phyloP scores from a whole-genome alignment of 1,140 invertebrate genomes.

The Dolichoris vasculosae region DNA sequence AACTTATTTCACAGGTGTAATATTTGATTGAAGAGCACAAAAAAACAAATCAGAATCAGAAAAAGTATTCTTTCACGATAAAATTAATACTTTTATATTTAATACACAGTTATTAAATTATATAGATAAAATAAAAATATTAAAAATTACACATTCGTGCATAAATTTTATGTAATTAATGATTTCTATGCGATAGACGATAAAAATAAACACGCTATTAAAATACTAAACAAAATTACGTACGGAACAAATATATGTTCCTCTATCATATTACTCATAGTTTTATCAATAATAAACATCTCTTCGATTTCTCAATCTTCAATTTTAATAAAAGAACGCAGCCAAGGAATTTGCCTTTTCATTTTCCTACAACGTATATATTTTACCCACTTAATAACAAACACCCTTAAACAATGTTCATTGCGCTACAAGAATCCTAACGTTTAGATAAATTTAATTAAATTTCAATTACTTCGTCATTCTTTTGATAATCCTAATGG shows the following conservation, averaged over 20 bases:
- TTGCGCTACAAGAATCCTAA: not conserved
- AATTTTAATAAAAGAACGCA: not conserved
- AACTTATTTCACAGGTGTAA: too few relatives aligned
- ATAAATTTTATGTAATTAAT: not conserved
- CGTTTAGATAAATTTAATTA: slow-evolving; percentile 28
- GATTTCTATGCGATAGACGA: not conserved
- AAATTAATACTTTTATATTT: not conserved
- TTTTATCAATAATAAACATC: not conserved
- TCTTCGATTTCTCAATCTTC: slow-evolving; percentile 4
- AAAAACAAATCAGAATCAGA: too few relatives aligned
- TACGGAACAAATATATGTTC: not conserved
- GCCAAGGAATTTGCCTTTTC: not conserved
- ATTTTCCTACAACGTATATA: not conserved
- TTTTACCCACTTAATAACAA: not conserved
- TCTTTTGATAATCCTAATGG: slow-evolving; percentile 33
- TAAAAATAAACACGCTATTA: not conserved
- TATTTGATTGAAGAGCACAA: too few relatives aligned
- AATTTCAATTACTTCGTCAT: slow-evolving; percentile 27
- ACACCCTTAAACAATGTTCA: not conserved
- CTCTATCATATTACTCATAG: not conserved
- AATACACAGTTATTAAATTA: not conserved
- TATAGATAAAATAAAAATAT: not conserved
- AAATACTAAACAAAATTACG: not conserved
- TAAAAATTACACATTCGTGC: not conserved
- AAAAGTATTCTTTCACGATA: too few relatives aligned